These are phyloP conservation scores for Limnephilus marmoratus DNA, from an alignment of 2,888 invertebrate genomes.

Conservation along the genomic window DNA sequence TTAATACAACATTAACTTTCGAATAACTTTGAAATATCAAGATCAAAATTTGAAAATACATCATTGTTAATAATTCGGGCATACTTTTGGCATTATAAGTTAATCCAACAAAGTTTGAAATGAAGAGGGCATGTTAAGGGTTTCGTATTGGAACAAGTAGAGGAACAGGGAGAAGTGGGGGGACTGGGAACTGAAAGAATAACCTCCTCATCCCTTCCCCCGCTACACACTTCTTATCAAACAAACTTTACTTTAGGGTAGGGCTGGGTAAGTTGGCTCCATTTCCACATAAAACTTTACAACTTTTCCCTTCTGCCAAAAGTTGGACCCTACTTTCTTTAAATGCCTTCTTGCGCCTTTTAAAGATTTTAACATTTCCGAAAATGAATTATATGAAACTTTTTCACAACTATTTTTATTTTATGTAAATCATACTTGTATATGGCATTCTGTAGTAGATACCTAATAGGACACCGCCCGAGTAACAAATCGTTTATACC, in stretches of 20 bases:
- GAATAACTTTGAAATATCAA: neutral
- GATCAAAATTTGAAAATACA: neutral
- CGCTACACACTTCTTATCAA: conserved; percentile 25
- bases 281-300: conserved; percentile 37
- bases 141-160: neutral
- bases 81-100: neutral
- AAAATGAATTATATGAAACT: conserved; percentile 48
- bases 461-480: neutral
- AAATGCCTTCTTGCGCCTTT: conserved; percentile 39
- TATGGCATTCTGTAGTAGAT: neutral
- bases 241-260: conserved; percentile 28
- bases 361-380: conserved; percentile 51
- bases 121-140: conserved; percentile 28
- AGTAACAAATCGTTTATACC: neutral
- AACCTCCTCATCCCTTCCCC: conserved; percentile 24
- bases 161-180: neutral
- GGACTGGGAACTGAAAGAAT: conserved; percentile 26
- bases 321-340: conserved; percentile 34
- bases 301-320: conserved; percentile 43
- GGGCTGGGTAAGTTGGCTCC: conserved; percentile 26
- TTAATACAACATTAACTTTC: conserved; percentile 2
- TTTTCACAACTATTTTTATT: conserved; percentile 40
- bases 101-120: conserved; percentile 14
- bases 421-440: neutral
- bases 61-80: neutral